Base-by-base conservation (phyloP, 2,888 invertebrate species). In the Odontomyia ornata region DNA sequence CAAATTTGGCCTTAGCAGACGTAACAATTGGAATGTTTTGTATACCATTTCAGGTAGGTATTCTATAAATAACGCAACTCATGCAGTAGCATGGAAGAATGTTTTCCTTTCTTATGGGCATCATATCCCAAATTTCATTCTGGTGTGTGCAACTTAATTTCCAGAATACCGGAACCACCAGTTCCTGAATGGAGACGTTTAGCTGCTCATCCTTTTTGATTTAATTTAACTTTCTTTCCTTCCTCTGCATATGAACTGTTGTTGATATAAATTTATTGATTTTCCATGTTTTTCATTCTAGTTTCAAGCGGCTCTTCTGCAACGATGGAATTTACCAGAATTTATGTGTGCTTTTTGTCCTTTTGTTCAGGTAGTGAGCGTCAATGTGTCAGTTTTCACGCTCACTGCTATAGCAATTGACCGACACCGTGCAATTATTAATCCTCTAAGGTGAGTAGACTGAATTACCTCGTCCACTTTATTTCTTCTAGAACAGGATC, bases 301-400 rank as follows among this genome's bases (percentile, higher is more conserved):
- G 92, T 95, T 95, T 84, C 95, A 95, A 89, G 95, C 95, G 1
- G 96, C 96, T 1, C 87, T 95, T 64, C 88, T 95, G 11, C 96
- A 96, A 86, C 88, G 93, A 80, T 96, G 96, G 96, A 90, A 93
- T 82, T 88, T 96, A 65, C 95, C 96, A 0, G 88, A 91, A 83
- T 93, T 95, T 84, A 93, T 96, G 92, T 96, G 96, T 84, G 91
- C 93, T 0, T 93, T 96, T 84, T 95, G 95, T 81, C 95, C 96
- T 0, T 96, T 95, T 86, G 92, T 95, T 11, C 95, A 95, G 87
- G 92, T 93, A 0, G 88, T 96, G 18, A 93, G 93, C 80, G 95
- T 96, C 1, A 95, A 94, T 83, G 95, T 96, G n/a, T 94, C 94
- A 81, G 93, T 96, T 43, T 94, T 95, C 83, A 96, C 96, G 0